Evolutionary conservation across 2,113 vertebrate species (phyloP), one percentile per base, ranked within the genome.

Genomic region (Phylloscopus trochilus): DNA sequence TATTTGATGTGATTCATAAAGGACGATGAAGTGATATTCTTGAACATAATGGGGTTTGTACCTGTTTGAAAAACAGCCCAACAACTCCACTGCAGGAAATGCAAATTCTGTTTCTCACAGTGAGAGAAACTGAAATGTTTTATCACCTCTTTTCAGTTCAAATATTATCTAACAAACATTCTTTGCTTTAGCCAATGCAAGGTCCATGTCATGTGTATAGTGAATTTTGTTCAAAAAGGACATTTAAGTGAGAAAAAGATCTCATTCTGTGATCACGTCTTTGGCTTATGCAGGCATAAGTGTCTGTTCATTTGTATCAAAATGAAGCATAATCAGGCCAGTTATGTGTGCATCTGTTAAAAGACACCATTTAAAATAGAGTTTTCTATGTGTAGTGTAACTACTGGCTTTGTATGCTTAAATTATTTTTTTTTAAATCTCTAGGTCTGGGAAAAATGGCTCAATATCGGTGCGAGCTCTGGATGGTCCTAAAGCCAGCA

Each of bases 381-480:
- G 4, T 30, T 83, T 67, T 92, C 49, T 41, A 41, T 41, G 39
- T 41, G 11, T 41, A 41, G 39, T 41, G 39, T 86, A 68, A 53
- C 26, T 83, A 33, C 52, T 63, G 31, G 30, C 8, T 55, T n/a
- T 53, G 4, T 35, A 13, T 74, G 35, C 60, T 91, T 85, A 44
- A 83, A 28, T 31, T 58, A 4, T 77, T 92, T 90, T 73, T 30
- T 19, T 47, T 47, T 47, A n/a, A 72, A 96, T 47, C 28, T 92
- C 35, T 89, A 99, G 99, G 78, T 99, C 98, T 85, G 99, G 99
- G 28, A 98, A 98, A 97, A 99, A 99, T 76, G 99, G 99, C 62
- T 98, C 98, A n/a, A 97, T 99, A 98, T 99, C 98, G 0, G 98
- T 99, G 26, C 98, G 98, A 95, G 98, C 99, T 17, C 96, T 99